Conservation (phyloP, 1,140 invertebrate genomes). For the Rhagoletis zephyria region DNA sequence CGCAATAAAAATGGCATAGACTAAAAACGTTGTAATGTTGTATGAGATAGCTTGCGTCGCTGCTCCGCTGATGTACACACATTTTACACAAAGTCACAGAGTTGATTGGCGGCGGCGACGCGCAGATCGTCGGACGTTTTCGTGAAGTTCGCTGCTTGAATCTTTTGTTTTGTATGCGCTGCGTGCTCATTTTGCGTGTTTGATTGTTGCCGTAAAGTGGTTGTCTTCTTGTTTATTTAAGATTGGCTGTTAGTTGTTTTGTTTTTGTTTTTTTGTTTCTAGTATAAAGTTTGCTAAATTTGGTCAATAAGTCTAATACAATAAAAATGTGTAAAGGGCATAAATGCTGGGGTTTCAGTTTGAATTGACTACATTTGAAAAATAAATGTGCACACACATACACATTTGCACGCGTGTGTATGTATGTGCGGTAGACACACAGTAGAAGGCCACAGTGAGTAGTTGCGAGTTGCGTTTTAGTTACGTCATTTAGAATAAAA, state of each 20-base stretch:
- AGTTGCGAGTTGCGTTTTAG: constrained; percentile 19
- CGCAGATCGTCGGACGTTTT: neutral
- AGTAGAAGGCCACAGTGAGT: constrained; percentile 40
- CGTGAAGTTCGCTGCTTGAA: constrained; percentile 12
- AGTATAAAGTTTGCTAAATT: neutral
- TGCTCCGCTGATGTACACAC: constrained; percentile 45
- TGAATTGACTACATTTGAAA: constrained; percentile 15
- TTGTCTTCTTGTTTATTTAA: neutral
- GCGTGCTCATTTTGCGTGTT: neutral
- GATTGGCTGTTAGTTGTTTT: neutral
- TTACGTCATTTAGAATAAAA: constrained; percentile 24
- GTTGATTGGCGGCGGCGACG: too few relatives aligned
- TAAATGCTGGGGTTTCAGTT: constrained; percentile 18
- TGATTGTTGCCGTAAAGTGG: neutral
- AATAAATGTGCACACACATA: neutral
- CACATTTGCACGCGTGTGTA: neutral
- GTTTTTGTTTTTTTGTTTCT: neutral
- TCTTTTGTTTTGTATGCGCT: neutral
- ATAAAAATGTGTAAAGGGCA: constrained; percentile 29
- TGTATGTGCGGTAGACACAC: constrained; percentile 30
- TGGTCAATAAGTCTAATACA: too few relatives aligned
- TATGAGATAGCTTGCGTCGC: neutral
- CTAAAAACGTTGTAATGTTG: neutral
- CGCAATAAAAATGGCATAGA: neutral
- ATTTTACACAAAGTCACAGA: neutral